Percentiles rank a stretch among this genome's conserved stretches.
phyloP scores from a whole-genome alignment of 2,797 vertebrate genomes.

The Notamacropus eugenii region DNA sequence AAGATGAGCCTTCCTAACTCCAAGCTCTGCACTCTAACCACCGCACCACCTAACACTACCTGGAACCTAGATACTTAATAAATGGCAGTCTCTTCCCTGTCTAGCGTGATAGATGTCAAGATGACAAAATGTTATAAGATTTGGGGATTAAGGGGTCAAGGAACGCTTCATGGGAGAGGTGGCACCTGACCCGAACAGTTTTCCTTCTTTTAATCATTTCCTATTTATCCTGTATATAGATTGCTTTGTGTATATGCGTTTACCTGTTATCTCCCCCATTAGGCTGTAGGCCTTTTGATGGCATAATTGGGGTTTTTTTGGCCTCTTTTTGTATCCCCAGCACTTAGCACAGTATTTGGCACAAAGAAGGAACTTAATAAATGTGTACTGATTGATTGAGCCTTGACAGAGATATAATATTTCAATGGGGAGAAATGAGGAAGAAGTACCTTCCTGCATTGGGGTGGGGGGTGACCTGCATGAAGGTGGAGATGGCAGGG shows the following conservation, averaged over 20 bases:
- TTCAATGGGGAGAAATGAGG: not conserved
- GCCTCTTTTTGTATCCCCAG: not conserved
- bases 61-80: not conserved
- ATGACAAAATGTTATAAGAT: not conserved
- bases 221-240: not conserved
- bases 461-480: not conserved
- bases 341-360: not conserved
- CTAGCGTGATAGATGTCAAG: not conserved
- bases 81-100: not conserved
- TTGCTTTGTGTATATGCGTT: not conserved
- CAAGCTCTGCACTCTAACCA: no score
- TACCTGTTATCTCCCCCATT: not conserved
- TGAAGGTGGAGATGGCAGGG: not conserved
- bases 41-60: no score
- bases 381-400: not conserved
- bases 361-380: not conserved
- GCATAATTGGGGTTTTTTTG: not conserved
- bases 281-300: not conserved
- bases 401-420: not conserved
- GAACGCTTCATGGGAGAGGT: not conserved
- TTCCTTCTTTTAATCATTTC: not conserved
- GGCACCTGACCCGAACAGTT: not conserved
- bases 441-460: not conserved
- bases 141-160: not conserved
- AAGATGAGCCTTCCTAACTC: no score